These are phyloP conservation scores for Pedionomus torquatus DNA, from an alignment of 2,113 vertebrate genomes.

Conservation along the genomic window DNA sequence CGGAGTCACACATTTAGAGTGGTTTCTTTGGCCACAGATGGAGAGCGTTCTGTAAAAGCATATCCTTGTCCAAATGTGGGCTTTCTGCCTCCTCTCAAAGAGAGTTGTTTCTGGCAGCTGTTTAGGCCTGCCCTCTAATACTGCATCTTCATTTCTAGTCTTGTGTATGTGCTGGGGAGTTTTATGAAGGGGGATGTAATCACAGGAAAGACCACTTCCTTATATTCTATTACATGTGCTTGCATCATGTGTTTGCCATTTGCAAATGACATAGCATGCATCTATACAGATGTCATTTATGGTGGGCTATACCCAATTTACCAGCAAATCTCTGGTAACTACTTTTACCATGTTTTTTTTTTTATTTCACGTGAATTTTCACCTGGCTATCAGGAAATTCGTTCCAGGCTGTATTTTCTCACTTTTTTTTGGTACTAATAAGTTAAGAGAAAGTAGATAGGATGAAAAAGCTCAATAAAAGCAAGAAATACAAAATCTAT, in stretches of 20 bases:
- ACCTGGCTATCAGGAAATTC: background rate
- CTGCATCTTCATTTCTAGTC: rapidly evolving
- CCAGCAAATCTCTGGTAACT: background rate
- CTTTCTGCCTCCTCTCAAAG: background rate
- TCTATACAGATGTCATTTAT: background rate
- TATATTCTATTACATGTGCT: background rate
- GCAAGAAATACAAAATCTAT: background rate
- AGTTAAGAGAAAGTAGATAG: background rate
- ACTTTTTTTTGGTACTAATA: background rate
- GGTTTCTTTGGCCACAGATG: background rate
- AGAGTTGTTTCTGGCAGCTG: background rate
- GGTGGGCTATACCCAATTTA: background rate
- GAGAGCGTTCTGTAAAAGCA: background rate
- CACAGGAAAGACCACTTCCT: background rate
- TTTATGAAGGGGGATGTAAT: background rate
- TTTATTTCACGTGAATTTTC: background rate
- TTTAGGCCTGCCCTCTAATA: background rate
- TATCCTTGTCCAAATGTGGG: background rate
- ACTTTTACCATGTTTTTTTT: background rate
- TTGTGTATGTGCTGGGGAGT: background rate
- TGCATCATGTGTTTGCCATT: background rate
- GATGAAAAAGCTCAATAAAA: background rate
- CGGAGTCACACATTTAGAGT: background rate
- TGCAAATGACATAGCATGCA: no score
- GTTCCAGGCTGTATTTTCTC: background rate